Conservation (phyloP, 2,113 vertebrate species). For the Melospiza melodia region DNA sequence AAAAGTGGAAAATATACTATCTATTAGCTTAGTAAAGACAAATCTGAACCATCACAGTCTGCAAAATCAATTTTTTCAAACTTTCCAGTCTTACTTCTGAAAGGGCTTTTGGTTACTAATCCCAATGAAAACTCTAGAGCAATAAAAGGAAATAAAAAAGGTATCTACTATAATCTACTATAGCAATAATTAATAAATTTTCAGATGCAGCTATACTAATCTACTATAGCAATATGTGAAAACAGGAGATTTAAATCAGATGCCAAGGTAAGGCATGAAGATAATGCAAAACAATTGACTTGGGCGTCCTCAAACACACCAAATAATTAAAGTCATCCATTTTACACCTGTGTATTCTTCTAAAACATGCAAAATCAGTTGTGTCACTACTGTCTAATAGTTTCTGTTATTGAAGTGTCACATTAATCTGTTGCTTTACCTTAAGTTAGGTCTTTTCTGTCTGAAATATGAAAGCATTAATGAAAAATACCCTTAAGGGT, state of each 20-base stretch:
- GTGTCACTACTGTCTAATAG: neutral
- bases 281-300: neutral
- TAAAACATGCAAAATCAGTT: neutral
- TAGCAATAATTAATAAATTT: too few species aligned
- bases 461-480: neutral
- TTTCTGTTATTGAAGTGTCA: neutral
- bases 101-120: neutral
- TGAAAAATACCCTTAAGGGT: neutral
- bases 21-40: neutral
- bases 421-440: neutral
- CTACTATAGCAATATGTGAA: neutral
- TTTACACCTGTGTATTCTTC: neutral
- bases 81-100: neutral
- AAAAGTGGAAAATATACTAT: neutral
- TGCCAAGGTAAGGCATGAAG: neutral
- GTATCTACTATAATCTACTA: neutral
- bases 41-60: neutral
- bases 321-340: neutral
- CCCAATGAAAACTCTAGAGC: neutral
- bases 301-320: neutral
- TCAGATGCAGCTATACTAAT: too few species aligned
- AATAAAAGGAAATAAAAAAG: neutral
- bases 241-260: neutral
- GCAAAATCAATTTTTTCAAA: neutral
- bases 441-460: neutral